Base-by-base conservation (phyloP, 2,113 vertebrate genomes). In the Chionis minor region DNA sequence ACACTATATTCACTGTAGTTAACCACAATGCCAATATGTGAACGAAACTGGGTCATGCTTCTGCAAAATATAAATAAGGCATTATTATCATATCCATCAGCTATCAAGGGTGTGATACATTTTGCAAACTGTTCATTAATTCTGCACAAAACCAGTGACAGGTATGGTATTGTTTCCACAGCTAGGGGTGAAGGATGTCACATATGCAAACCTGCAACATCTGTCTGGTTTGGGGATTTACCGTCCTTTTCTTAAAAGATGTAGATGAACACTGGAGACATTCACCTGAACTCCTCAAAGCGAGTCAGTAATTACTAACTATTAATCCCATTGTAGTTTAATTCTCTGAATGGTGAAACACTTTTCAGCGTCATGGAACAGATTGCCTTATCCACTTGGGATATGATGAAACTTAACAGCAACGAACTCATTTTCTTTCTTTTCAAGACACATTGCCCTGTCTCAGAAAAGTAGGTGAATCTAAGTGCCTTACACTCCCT, bases 51-150 rank as follows among this genome's bases (percentile, higher is more conserved):
- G 91, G 91, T 95, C 92, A 86, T 70, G 61, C 30, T 95, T 95
- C 94, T 88, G 80, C 81, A 79, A 96, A 96, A 95, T 95, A 59
- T 96, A 93, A 97, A 90, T 94, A 95, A 96, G 79, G 32, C 83
- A 26, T 96, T 98, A 97, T 97, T 98, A 97, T 81, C 63, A 63
- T 75, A 94, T 91, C 97, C 94, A 82, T 97, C 96, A 97, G 13
- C 87, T 97, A 81, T 83, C 74, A 62, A 89, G 94, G 92, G 96
- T 95, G 65, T 86, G 95, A 92, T 92, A 81, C 88, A 88, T 96
- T 97, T 96, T 97, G 86, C 91, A 98, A 98, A 97, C 94, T 94
- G 62, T 86, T 97, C 92, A 93, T 98, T 98, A 98, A 97, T 97
- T 97, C 92, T 89, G 28, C 81, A 92, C 92, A 94, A 88, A 97